A percentile compares a stretch with the other conserved stretches of the same genome.
Conservation (phyloP, 1,140 invertebrate genomes). For the Drosophila arizonae region DNA sequence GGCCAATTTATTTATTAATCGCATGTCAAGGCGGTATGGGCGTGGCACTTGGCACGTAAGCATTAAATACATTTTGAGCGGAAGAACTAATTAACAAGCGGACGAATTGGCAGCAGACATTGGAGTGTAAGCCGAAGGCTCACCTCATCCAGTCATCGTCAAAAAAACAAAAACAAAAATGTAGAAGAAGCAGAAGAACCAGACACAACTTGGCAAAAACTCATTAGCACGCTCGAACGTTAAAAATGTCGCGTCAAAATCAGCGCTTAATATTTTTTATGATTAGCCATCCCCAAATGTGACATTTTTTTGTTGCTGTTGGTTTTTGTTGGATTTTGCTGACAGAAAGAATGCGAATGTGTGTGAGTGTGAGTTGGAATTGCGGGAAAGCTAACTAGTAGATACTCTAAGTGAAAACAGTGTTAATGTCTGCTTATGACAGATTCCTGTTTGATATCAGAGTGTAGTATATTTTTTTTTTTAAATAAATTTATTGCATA, state of each 20-base stretch:
- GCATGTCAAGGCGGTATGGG: conserved; percentile 55
- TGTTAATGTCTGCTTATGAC: too few relatives aligned
- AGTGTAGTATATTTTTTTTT: too few relatives aligned
- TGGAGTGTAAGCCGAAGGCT: background rate
- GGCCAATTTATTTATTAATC: conserved; percentile 78
- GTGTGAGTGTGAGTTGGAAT: background rate
- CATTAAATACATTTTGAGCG: conserved; percentile 77
- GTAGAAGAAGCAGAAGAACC: conserved; percentile 14
- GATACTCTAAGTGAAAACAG: too few relatives aligned
- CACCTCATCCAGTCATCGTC: background rate
- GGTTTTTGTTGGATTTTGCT: too few relatives aligned
- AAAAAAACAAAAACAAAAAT: too few relatives aligned
- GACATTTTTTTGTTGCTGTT: conserved; percentile 6
- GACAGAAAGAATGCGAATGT: background rate
- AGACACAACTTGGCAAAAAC: conserved; percentile 58
- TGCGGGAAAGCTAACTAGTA: background rate
- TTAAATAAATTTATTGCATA: too few relatives aligned
- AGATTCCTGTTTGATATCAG: too few relatives aligned
- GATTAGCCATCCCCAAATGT: conserved; percentile 54
- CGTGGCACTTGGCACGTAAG: conserved; percentile 67
- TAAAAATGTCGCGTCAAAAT: conserved; percentile 81
- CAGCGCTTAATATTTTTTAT: conserved; percentile 79
- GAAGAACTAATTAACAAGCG: conserved; percentile 78
- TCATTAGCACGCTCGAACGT: conserved; percentile 80
- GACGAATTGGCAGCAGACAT: conserved; percentile 43